Evolutionary conservation across 2,113 vertebrate species (phyloP).

Genomic region (Bubalus kerabau): DNA sequence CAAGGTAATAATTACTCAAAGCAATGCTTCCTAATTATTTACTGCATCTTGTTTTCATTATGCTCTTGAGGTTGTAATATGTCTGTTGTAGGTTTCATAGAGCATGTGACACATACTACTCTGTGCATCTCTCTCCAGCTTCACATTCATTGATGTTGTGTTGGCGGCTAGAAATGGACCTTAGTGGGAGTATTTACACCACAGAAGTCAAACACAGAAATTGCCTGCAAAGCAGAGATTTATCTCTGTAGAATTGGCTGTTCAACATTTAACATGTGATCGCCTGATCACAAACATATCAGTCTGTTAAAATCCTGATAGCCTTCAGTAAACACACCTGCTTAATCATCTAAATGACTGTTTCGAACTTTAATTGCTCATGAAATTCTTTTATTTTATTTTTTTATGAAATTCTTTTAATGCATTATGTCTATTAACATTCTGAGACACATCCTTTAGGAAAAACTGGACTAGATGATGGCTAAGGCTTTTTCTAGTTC

Average conservation of each 20-base stretch:
- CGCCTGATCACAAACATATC: not conserved
- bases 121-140: not conserved
- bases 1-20: not conserved
- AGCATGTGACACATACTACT: accelerated
- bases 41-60: not conserved
- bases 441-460: not conserved
- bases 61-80: not conserved
- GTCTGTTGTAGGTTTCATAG: not conserved
- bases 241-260: not conserved
- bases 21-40: not conserved
- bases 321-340: not conserved
- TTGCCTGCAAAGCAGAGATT: not conserved
- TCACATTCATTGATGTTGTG: not conserved
- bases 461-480: not conserved
- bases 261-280: not conserved
- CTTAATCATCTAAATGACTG: not conserved
- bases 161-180: not conserved
- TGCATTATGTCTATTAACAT: not conserved
- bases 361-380: not conserved
- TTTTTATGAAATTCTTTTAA: not conserved
- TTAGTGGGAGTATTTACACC: not conserved
- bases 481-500: not conserved
- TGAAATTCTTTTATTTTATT: not conserved
- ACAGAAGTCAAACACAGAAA: not conserved
- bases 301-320: not conserved